These are phyloP conservation scores for Carterocephalus palaemon DNA, from an alignment of 2,888 invertebrate genomes.

Conservation along the genomic window DNA sequence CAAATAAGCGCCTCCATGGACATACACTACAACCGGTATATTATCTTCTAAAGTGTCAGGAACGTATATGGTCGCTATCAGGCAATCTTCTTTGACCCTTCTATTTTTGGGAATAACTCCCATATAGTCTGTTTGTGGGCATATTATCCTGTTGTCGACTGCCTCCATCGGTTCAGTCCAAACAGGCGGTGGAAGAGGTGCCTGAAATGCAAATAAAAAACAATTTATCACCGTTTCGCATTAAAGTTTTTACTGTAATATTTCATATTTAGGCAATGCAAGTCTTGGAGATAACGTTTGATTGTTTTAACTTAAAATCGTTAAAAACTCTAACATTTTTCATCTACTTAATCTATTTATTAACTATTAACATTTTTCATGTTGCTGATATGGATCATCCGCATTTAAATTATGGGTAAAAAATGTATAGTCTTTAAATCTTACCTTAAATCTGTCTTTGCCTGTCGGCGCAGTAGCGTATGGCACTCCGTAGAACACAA, in stretches of 20 bases:
- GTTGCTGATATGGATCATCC: too few species aligned
- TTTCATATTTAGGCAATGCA: too few species aligned
- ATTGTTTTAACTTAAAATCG: too few species aligned
- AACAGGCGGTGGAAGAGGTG: slow-evolving; percentile 41
- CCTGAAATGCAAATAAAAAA: slow-evolving; percentile 35
- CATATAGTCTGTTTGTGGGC: slow-evolving; percentile 37
- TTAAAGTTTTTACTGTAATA: too few species aligned
- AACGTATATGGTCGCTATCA: slow-evolving; percentile 37
- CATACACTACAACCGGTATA: slow-evolving; percentile 55
- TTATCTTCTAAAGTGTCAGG: slow-evolving; percentile 33
- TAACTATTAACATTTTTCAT: too few species aligned
- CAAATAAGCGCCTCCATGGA: slow-evolving; percentile 65
- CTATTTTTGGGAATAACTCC: slow-evolving; percentile 7
- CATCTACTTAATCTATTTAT: too few species aligned
- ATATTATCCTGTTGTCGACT: slow-evolving; percentile 36
- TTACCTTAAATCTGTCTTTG: slow-evolving; percentile 44
- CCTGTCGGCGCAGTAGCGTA: slow-evolving; percentile 49
- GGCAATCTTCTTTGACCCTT: slow-evolving; percentile 34
- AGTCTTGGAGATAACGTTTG: too few species aligned
- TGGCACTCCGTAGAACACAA: slow-evolving; percentile 45
- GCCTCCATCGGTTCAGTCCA: slow-evolving; percentile 40
- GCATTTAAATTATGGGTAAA: too few species aligned
- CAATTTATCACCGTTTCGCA: neutral
- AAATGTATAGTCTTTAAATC: too few species aligned
- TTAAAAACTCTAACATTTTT: too few species aligned